Percentiles rank a stretch among this genome's conserved stretches.
These are phyloP conservation scores for Turnix velox DNA, from an alignment of 2,113 vertebrate genomes.

Conservation along the genomic window DNA sequence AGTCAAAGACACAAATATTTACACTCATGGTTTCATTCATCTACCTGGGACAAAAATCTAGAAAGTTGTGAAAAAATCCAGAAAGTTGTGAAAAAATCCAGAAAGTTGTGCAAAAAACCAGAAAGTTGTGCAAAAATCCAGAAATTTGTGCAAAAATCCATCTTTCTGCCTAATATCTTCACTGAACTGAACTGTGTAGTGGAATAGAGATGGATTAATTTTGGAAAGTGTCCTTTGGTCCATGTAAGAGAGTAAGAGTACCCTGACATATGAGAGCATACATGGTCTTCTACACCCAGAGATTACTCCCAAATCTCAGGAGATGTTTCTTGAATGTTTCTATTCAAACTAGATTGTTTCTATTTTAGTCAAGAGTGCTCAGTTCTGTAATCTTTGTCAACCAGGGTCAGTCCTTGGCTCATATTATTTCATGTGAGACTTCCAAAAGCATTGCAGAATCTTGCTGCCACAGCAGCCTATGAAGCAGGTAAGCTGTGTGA, in stretches of 20 bases:
- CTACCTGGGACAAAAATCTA: neutral
- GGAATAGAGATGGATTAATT: neutral
- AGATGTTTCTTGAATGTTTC: neutral
- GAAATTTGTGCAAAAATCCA: neutral
- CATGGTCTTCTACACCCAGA: neutral
- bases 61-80: neutral
- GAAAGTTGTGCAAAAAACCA: neutral
- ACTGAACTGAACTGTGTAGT: neutral
- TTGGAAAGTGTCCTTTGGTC: neutral
- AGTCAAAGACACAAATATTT: neutral
- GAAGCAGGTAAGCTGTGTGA: neutral
- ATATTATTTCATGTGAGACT: neutral
- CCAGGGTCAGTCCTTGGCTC: neutral
- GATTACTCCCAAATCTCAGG: neutral
- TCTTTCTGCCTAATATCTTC: neutral
- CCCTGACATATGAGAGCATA: neutral
- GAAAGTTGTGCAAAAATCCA: neutral
- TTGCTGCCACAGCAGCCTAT: neutral
- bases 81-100: neutral
- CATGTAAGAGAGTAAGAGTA: neutral
- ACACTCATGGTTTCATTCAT: neutral
- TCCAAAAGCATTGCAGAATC: neutral
- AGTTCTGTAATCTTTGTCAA: neutral
- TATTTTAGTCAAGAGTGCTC: neutral
- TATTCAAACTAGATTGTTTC: neutral